Evolutionary conservation across 2,113 vertebrate species (phyloP), one percentile per base, ranked within the genome.

Genomic region (Rostratula benghalensis): DNA sequence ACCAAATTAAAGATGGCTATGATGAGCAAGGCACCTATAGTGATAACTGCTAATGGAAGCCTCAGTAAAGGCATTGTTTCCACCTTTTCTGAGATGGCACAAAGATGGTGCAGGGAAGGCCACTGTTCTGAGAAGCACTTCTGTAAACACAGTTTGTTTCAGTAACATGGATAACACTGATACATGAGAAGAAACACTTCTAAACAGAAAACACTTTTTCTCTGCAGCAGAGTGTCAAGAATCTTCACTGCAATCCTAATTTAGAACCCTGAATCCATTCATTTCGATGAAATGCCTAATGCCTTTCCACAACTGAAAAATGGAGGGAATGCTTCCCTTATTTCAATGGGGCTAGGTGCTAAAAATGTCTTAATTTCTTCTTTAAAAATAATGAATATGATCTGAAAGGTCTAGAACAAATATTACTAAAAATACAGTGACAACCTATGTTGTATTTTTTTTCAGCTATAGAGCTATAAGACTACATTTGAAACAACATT

Each of bases 1-100:
- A 99, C 99, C 98, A 99, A 86, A 97, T 98, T 99, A 89, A 99
- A 97, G 54, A 99, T 73, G 10, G 99, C 98, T 39, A 99, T 85
- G 35, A 98, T 88, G 65, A 99, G 95, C 90, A 99, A 98, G 91
- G 98, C 98, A 54, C 98, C 87, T 4, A 98, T 98, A 11, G 98
- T 98, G 82, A 99, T 79, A 81, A 97, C 30, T 27, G 98, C 98
- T 97, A 99, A 97, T 7, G 98, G 98, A 83, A 99, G 97, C 80
- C 99, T 98, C 57, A 99, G 97, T 14, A 98, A 97, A 1, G 99
- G 98, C 90, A 97, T 98, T 12, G 98, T 99, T 74, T 99, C 99
- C 95, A 99, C 98, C 12, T 98, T 98, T 87, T 98, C 96, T 0
- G 99, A 99, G 70, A 99, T 13, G 25, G 97, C 97, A 33, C 98